phyloP scores from a whole-genome alignment of 2,113 vertebrate species.

The Crotalus viridis region DNA sequence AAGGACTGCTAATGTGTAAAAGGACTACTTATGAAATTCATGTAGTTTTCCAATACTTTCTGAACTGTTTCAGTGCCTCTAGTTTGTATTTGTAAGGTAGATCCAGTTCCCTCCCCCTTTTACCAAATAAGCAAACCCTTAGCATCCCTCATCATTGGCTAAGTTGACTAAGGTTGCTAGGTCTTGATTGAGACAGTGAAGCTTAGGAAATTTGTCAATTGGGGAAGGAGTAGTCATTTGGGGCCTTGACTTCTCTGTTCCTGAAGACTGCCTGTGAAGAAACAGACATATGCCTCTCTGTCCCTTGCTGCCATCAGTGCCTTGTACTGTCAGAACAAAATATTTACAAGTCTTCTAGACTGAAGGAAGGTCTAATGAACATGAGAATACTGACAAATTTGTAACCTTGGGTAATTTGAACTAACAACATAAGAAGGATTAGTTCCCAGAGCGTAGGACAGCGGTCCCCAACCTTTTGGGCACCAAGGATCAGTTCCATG shows the following conservation, averaged over 20 bases:
- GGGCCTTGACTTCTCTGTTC: not conserved
- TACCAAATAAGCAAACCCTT: not conserved
- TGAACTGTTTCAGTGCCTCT: not conserved
- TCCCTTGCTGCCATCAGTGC: not conserved
- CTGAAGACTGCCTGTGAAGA: not conserved
- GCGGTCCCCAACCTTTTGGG: no score
- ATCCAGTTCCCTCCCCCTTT: not conserved
- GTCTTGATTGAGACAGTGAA: not conserved
- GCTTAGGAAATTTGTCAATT: not conserved
- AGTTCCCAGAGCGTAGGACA: not conserved
- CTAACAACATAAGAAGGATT: not conserved
- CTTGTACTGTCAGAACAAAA: not conserved
- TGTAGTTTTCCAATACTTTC: not conserved
- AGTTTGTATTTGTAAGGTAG: not conserved
- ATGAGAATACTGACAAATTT: not conserved
- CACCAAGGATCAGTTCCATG: no score
- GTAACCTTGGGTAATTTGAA: not conserved
- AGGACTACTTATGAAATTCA: not conserved
- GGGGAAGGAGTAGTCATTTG: not conserved
- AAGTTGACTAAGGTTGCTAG: not conserved
- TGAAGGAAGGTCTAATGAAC: not conserved
- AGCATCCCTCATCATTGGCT: not conserved
- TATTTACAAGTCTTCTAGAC: accelerated
- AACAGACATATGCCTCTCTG: not conserved
- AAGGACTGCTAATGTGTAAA: not conserved